Base-by-base conservation (phyloP, 2,113 vertebrate genomes). In the Heteronetta atricapilla region DNA sequence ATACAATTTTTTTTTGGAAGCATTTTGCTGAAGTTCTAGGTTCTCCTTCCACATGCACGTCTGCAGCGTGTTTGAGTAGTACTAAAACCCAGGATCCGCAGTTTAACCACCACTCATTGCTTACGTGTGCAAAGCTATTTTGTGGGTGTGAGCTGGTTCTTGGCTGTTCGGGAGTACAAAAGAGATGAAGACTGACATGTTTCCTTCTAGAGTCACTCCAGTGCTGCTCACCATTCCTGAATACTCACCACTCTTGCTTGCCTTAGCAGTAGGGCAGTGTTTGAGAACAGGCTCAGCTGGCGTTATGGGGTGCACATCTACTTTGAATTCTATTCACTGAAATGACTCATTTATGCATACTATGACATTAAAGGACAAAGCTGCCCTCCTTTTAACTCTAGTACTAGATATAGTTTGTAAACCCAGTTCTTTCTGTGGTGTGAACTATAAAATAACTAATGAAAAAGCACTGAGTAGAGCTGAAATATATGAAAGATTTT, bases 261-360 rank as follows among this genome's bases (percentile, higher is more conserved):
- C 18, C 20, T 64, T 76, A n/a, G 48, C 14, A 5, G 10, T 50
- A 10, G 53, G 10, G 18, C 33, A 0, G 0, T 12, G 26, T 4
- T 76, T 53, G 46, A 34, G 50, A 73, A 18, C 20, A 60, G 33
- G 60, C 74, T 76, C 19, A 67, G 22, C 13, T 84, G 66, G 28
- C 33, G 72, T 58, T 58, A 5, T 20, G 44, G 19, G 4, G 10
- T 72, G 10, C 29, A 14, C 20, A 56, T n/a, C 63, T 75, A 4
- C 10, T 78, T 33, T 29, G 29, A 84, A 59, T 26, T 14, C 33
- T 46, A 5, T 23, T 28, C 20, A 9, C 0, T 81, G 31, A 78
- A 83, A 68, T 53, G n/a, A 8, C 13, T 62, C 23, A 28, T 13
- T 33, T 62, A 33, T 52, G 42, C 26, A 83, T 40, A 56, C 63